phyloP scores from a whole-genome alignment of 2,113 vertebrate species.

The Aix galericulata region DNA sequence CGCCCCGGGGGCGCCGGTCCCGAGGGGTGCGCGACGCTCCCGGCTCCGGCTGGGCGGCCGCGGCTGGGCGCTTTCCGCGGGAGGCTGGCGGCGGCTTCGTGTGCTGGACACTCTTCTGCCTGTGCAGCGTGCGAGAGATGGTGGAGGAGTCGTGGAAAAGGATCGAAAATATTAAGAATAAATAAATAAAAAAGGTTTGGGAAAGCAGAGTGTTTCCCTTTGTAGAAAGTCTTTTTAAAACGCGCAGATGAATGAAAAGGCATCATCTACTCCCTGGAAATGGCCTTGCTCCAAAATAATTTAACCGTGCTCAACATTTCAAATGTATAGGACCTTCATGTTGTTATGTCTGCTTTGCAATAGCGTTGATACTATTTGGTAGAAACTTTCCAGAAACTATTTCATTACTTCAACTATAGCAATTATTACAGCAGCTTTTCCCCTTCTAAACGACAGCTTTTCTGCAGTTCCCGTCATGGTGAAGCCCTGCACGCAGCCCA shows the following conservation, averaged over 20 bases:
- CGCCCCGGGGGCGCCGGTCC: too few relatives aligned
- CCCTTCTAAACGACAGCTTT: background rate
- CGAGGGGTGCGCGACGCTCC: too few relatives aligned
- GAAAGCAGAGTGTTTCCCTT: background rate
- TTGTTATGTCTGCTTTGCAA: background rate
- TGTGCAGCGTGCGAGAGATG: accelerated
- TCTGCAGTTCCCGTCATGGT: background rate
- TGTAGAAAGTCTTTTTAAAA: background rate
- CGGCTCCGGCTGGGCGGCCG: too few relatives aligned
- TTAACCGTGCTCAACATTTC: background rate
- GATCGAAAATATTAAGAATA: background rate
- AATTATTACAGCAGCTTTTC: background rate
- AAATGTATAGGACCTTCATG: background rate
- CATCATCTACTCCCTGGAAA: background rate
- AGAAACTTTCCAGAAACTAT: background rate
- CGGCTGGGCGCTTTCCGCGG: accelerated
- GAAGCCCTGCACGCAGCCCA: too few relatives aligned
- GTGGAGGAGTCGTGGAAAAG: background rate
- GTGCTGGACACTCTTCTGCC: background rate
- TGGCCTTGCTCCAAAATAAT: background rate
- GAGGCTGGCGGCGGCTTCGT: accelerated
- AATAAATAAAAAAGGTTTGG: background rate
- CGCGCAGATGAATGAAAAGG: accelerated
- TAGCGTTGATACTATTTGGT: background rate
- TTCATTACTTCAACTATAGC: background rate